Conservation (phyloP, 2,113 vertebrate species). For the Macaca mulatta region DNA sequence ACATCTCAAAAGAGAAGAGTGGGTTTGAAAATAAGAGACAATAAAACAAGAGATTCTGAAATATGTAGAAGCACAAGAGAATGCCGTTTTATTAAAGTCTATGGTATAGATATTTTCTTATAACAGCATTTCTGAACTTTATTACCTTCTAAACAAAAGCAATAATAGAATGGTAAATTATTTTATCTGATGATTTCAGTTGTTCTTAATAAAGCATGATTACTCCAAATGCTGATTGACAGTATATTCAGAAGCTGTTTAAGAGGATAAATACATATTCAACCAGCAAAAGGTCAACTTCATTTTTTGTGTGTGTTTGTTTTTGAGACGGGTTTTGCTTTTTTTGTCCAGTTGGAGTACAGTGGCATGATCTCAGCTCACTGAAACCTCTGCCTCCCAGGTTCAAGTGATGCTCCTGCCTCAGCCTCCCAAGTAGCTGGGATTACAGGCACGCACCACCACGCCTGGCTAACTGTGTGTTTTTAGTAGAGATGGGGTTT, state of each 20-base stretch:
- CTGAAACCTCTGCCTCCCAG: no score
- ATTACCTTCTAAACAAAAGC: background rate
- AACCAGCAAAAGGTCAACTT: background rate
- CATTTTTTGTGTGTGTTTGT: no score
- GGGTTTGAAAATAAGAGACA: background rate
- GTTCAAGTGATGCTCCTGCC: no score
- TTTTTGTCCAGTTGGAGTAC: no score
- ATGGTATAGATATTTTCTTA: background rate
- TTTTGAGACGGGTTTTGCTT: no score
- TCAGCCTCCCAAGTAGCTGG: no score
- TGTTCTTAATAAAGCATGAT: constrained; percentile 1
- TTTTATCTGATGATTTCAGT: background rate
- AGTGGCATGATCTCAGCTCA: no score
- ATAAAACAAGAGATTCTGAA: background rate
- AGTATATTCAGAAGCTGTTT: background rate
- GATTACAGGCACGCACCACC: no score
- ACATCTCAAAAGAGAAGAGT: background rate
- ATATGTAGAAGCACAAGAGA: background rate
- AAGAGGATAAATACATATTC: background rate
- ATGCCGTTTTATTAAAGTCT: background rate
- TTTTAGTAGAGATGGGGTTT: no score
- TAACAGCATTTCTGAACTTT: background rate
- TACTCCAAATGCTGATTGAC: background rate
- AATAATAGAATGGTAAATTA: background rate
- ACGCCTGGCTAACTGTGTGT: no score